Evolutionary conservation across 30 jellyfish, hydroid and myxozoan genomes (phyloP), one percentile per base, ranked within the genome.

Genomic region (Hydractinia echinata): DNA sequence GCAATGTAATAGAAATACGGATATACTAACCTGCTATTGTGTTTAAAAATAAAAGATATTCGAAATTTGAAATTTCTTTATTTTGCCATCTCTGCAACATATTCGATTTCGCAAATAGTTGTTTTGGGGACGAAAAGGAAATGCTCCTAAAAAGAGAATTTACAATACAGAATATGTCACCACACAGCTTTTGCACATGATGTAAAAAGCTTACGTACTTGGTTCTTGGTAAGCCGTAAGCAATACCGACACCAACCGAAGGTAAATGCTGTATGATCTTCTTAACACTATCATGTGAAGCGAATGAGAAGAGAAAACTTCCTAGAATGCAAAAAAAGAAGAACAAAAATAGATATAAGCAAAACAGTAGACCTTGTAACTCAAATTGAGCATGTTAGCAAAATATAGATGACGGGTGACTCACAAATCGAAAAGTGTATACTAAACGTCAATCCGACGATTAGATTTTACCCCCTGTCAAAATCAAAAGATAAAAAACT

Each of bases 51-150:
- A 86, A 80, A 51, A 93, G 85, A 84, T 93, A 93, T 16, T 93
- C 95, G 83, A 93, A 93, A 61, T 87, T 93, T 13, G 99, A 87
- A 9, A 93, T 71, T 84, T 93, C 99, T 66, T 77, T 79, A 77
- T 70, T 77, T 70, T 93, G 99, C 99, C 99, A 93, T 67, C 94
- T 55, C 73, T 93, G 96, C 55, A 78, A 62, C 96, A 93, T 87
- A 84, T 93, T 85, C 18, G 99, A 87, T 83, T 93, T 93, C 13
- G 94, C 82, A 82, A 93, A 87, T 67, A 93, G 66, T 18, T 79
- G 85, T 56, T 85, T 87, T 30, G 96, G 96, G 8, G 96, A 81
- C 54, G 96, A 82, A 15, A 87, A 72, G 18, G 99, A 93, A 56
- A 83, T 69, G 44, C 76, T 51, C 85, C 98, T 92, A 55, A 71